These are phyloP conservation scores for Teleopsis dalmanni DNA, from an alignment of 1,140 invertebrate genomes.

Conservation along the genomic window DNA sequence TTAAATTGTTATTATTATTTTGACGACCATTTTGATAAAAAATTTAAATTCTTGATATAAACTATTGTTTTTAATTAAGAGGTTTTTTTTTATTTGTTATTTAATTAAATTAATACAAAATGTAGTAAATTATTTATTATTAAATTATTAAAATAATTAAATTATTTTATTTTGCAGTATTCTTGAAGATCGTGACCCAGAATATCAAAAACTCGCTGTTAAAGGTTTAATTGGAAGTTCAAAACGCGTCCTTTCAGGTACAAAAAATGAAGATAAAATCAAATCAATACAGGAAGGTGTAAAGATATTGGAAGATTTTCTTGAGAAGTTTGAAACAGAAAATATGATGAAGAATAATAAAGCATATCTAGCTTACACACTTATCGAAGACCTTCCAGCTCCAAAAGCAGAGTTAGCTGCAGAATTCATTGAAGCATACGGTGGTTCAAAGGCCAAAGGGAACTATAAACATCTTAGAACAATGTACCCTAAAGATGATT, in stretches of 20 bases:
- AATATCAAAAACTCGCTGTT: conserved; percentile 57
- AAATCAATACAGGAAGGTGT: conserved; percentile 58
- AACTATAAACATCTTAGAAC: conserved; percentile 59
- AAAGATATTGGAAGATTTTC: conserved; percentile 54
- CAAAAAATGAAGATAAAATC: conserved; percentile 58
- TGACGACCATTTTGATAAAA: too few relatives aligned
- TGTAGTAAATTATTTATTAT: too few relatives aligned
- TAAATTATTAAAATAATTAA: too few relatives aligned
- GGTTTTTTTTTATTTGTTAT: too few relatives aligned
- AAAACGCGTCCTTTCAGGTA: conserved; percentile 56
- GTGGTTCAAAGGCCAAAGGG: conserved; percentile 47
- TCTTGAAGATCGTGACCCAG: conserved; percentile 56
- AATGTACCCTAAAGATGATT: conserved; percentile 47
- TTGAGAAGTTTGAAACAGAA: conserved; percentile 55
- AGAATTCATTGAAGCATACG: conserved; percentile 32
- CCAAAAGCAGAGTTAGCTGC: conserved; percentile 33
- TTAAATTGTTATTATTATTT: too few relatives aligned
- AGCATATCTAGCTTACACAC: conserved; percentile 46
- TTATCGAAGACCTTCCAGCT: conserved; percentile 32
- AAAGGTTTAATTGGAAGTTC: conserved; percentile 57
- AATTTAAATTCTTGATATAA: too few relatives aligned
- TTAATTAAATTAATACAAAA: too few relatives aligned
- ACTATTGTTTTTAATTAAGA: too few relatives aligned
- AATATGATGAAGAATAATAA: conserved; percentile 55
- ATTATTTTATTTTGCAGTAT: conserved; percentile 34